phyloP scores from a whole-genome alignment of 2,113 vertebrate species.

The Cyanoderma ruficeps region DNA sequence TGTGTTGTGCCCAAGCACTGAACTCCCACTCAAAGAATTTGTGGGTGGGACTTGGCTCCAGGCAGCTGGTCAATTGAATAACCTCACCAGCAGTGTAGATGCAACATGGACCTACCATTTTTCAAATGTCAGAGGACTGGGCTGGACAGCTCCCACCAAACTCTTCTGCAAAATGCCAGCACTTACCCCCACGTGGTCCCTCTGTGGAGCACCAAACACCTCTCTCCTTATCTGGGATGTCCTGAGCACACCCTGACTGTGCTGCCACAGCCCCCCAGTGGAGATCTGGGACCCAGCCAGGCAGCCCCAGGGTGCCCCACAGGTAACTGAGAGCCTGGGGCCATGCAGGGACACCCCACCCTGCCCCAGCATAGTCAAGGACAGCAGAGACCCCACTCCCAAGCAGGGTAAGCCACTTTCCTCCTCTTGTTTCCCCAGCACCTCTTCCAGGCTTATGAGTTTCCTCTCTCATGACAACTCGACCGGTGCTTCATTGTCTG shows the following conservation, averaged over 20 bases:
- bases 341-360: too few relatives aligned
- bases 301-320: not conserved
- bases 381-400: not conserved
- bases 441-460: not conserved
- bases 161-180: not conserved
- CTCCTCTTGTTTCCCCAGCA: not conserved
- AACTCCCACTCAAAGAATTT: not conserved
- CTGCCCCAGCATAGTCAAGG: not conserved
- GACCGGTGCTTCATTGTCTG: not conserved
- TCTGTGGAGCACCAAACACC: not conserved
- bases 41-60: not conserved
- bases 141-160: not conserved
- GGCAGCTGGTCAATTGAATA: not conserved
- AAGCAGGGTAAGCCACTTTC: not conserved
- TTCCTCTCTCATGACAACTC: not conserved
- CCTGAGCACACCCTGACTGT: rapidly evolving
- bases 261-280: rapidly evolving
- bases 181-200: rapidly evolving
- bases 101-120: not conserved
- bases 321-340: not conserved
- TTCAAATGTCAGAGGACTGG: not conserved
- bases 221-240: not conserved
- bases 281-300: not conserved
- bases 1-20: not conserved
- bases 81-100: not conserved